Conservation (phyloP, 2,113 vertebrate species). For the Tragelaphus scriptus region DNA sequence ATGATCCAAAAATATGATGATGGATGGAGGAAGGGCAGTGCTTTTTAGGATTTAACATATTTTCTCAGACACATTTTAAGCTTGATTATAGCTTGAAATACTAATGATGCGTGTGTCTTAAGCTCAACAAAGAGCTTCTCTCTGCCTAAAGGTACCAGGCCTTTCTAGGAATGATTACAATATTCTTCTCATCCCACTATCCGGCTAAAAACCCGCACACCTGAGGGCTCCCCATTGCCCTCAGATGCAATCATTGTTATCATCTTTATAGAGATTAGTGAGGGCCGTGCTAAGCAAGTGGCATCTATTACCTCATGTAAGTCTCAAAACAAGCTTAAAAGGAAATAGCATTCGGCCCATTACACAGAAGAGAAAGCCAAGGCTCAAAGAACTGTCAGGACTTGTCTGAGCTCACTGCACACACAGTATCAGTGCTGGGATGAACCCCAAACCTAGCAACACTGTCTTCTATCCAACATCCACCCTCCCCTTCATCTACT, state of each 20-base stretch:
- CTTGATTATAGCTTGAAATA: neutral
- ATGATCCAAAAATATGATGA: neutral
- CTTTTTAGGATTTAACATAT: neutral
- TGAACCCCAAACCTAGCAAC: neutral
- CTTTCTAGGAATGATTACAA: too few relatives aligned
- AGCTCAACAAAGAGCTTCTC: neutral
- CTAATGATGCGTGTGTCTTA: neutral
- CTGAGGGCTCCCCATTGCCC: accelerated
- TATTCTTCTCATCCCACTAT: neutral
- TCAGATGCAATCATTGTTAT: neutral
- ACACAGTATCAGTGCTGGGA: accelerated
- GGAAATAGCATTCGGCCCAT: neutral
- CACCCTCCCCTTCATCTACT: accelerated
- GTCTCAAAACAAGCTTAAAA: neutral
- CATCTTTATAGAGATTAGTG: neutral
- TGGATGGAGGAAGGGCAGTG: neutral
- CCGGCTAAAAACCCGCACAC: accelerated
- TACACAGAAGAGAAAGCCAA: neutral
- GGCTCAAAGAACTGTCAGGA: neutral
- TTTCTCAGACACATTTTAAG: neutral
- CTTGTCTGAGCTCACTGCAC: neutral
- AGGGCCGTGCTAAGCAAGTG: neutral
- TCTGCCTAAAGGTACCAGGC: neutral
- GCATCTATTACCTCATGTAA: neutral
- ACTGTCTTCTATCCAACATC: neutral